Percentiles rank a stretch among this genome's conserved stretches.
These are phyloP conservation scores for Mohoua ochrocephala DNA, from an alignment of 2,113 vertebrate species.

Conservation along the genomic window DNA sequence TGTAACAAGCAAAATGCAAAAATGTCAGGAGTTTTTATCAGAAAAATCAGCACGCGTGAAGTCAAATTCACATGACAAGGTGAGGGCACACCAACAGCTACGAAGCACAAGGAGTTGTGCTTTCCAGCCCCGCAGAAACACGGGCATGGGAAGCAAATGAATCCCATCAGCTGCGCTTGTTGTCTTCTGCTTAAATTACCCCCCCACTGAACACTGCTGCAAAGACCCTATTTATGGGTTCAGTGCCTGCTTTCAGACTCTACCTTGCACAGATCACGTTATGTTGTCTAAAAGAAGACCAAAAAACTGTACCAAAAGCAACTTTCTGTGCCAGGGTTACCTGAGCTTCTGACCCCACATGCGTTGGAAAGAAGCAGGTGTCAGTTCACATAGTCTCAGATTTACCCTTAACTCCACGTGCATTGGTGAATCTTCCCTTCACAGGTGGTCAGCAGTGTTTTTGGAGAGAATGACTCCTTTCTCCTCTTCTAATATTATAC, in stretches of 20 bases:
- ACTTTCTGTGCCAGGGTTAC: not conserved
- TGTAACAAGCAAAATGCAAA: not conserved
- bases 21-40: not conserved
- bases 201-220: not conserved
- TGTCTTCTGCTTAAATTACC: conserved; percentile 30
- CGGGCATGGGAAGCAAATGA: not conserved
- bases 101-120: not conserved
- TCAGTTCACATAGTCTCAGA: not conserved
- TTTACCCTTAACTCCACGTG: not conserved
- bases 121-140: not conserved
- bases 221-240: conserved; percentile 17
- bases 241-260: conserved; percentile 8
- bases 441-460: not conserved
- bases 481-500: not conserved
- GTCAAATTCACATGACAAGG: not conserved
- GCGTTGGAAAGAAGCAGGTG: not conserved
- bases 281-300: not conserved
- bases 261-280: not conserved
- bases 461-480: not conserved
- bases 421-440: not conserved
- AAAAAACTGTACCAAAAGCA: not conserved
- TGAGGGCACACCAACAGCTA: not conserved
- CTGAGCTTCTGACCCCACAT: not conserved
- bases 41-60: not conserved
- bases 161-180: not conserved